phyloP scores from a whole-genome alignment of 1,140 invertebrate species.

The Hycleus phaleratus region DNA sequence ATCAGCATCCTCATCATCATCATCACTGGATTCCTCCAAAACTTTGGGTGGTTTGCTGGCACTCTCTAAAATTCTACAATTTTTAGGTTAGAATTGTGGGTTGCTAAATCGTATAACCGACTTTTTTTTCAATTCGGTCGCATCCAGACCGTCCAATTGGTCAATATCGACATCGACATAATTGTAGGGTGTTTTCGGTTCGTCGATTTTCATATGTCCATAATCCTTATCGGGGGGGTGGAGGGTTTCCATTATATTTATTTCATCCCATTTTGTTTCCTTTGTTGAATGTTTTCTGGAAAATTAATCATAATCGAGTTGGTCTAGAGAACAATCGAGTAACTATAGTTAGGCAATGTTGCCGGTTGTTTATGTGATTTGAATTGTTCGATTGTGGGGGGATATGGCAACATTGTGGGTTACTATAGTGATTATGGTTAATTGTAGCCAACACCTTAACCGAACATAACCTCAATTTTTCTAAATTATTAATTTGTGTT shows the following conservation, averaged over 20 bases:
- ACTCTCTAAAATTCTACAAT: conserved; percentile 42
- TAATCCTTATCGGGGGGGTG: conserved; percentile 99
- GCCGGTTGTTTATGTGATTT: too few species aligned
- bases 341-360: too few species aligned
- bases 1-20: conserved; percentile 49
- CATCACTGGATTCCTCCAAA: conserved; percentile 53
- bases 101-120: conserved; percentile 3
- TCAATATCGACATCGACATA: conserved; percentile 55
- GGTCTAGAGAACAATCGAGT: too few species aligned
- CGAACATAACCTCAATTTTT: background rate
- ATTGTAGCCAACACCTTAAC: background rate
- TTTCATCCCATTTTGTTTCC: conserved; percentile 96
- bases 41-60: conserved; percentile 51
- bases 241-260: conserved; percentile 97
- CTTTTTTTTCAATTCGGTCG: conserved; percentile 69
- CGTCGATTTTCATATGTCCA: conserved; percentile 99
- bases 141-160: conserved; percentile 68
- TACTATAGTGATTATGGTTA: background rate
- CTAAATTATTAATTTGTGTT: background rate
- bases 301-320: background rate
- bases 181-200: conserved; percentile 94
- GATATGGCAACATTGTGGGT: background rate
- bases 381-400: too few species aligned
- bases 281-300: conserved; percentile 52
- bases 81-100: background rate